Base-by-base conservation (phyloP, 2,888 invertebrate genomes). In the Liodrosophila aerea region DNA sequence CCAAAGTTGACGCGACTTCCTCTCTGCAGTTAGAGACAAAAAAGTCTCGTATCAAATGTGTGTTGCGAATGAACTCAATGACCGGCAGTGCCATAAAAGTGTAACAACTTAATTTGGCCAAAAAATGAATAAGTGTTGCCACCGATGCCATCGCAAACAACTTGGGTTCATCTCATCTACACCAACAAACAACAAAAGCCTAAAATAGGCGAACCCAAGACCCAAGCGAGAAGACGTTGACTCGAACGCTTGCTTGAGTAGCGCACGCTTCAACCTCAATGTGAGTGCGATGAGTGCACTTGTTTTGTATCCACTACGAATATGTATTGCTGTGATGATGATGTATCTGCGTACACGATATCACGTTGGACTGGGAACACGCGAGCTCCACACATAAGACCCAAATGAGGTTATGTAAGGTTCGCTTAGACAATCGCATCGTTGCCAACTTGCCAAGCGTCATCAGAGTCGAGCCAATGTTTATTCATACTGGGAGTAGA, bases 401-500 rank as follows among this genome's bases (percentile, higher is more conserved):
- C 9, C 49, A 77, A 84, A 74, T 74, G 58, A 77, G 76, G 60
- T 78, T 78, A 78, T 84, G 65, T 59, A 84, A 78, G 73, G 18
- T 7, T 3, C 30, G 50, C 63, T 62, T 44, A 63, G 65, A 76
- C 80, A 76, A 76, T 59, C 63, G 22, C 22, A 59, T 43, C 58
- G 57, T 44, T 61, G 49, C 67, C 40, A 30, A 33, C 13, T n/a
- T 36, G 41, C 31, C 9, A 34, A 31, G 33, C 9, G n/a, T n/a
- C n/a, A n/a, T n/a, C n/a, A n/a, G n/a, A n/a, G n/a, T n/a, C n/a
- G n/a, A n/a, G n/a, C n/a, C n/a, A 56, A 80, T 77, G 74, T 84
- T 71, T 77, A 77, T 77, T 83, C 80, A 84, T 71, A 66, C 9
- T 2, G 4, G 8, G 29, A 34, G 33, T 50, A 15, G 4, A 27